Conservation (phyloP, 2,888 invertebrate species). For the Ennomos fuscantarius region DNA sequence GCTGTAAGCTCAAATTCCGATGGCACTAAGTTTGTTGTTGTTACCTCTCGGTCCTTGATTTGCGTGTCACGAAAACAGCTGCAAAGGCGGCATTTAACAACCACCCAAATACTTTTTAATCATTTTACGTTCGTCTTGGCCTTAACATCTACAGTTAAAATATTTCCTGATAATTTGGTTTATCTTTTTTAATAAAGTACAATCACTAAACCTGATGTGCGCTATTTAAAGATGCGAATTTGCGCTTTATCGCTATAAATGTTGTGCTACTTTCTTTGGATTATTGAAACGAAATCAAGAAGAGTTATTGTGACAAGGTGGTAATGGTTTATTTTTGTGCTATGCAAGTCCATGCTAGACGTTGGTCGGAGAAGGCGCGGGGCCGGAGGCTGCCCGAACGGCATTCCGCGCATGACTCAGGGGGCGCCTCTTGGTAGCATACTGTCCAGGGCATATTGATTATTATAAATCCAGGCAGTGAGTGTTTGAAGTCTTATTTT, state of each 20-base stretch:
- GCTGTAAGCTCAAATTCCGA: too few relatives aligned
- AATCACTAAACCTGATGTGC: not conserved
- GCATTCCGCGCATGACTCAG: conserved; percentile 29
- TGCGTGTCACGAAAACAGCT: not conserved
- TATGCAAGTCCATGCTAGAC: conserved; percentile 26
- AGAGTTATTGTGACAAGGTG: conserved; percentile 1
- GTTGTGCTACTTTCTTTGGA: not conserved
- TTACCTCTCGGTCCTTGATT: not conserved
- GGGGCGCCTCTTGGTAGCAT: conserved; percentile 22
- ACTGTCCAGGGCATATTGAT: conserved; percentile 4
- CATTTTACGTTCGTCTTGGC: conserved; percentile 2
- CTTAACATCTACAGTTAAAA: not conserved
- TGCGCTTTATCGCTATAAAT: conserved; percentile 1
- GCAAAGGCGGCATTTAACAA: not conserved
- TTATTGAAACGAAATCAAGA: not conserved
- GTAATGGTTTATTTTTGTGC: conserved; percentile 6
- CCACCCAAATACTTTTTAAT: too few relatives aligned
- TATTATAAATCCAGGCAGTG: too few relatives aligned
- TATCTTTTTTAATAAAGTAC: not conserved
- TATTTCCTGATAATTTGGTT: not conserved
- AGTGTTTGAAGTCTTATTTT: too few relatives aligned
- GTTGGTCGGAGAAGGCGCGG: conserved; percentile 9
- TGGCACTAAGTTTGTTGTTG: too few relatives aligned
- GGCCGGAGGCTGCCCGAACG: conserved; percentile 19
- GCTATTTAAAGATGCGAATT: not conserved